phyloP scores from a whole-genome alignment of 1,140 invertebrate genomes.

The Ceratina japonica region DNA sequence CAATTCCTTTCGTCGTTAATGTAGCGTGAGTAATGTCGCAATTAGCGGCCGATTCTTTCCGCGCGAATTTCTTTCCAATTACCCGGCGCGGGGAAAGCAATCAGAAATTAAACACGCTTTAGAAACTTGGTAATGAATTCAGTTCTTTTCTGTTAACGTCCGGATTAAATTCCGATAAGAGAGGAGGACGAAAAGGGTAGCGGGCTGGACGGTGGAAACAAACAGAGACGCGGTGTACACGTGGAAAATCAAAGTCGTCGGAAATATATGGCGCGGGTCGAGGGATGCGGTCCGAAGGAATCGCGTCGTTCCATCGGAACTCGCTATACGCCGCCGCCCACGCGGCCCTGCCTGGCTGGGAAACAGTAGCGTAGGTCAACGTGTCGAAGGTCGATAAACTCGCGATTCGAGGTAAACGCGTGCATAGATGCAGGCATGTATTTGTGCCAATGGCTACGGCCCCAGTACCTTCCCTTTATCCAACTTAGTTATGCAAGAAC shows the following conservation, averaged over 20 bases:
- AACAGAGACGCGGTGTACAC: no score
- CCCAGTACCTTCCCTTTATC: background rate
- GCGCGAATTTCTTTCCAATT: conserved; percentile 11
- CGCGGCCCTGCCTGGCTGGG: background rate
- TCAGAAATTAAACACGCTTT: no score
- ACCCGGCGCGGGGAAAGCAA: background rate
- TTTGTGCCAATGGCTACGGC: conserved; percentile 31
- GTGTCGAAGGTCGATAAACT: conserved; percentile 51
- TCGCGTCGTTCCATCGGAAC: conserved; percentile 9
- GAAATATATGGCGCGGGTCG: conserved; percentile 5
- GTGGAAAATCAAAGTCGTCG: background rate
- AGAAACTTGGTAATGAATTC: background rate
- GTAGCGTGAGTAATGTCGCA: conserved; percentile 39
- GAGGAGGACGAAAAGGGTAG: background rate
- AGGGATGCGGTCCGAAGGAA: conserved; percentile 32
- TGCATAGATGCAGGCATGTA: conserved; percentile 2
- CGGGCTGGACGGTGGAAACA: no score
- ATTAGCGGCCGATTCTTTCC: conserved; percentile 20
- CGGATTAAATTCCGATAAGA: background rate
- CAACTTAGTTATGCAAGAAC: conserved; percentile 43
- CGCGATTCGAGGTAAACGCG: conserved; percentile 18
- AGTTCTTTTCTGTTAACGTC: background rate
- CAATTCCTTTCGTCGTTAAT: conserved; percentile 33
- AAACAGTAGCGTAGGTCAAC: conserved; percentile 35
- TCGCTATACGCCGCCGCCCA: background rate